Evolutionary conservation across 2,888 invertebrate genomes (phyloP), one percentile per base, ranked within the genome.

Genomic region (Amiota communis): DNA sequence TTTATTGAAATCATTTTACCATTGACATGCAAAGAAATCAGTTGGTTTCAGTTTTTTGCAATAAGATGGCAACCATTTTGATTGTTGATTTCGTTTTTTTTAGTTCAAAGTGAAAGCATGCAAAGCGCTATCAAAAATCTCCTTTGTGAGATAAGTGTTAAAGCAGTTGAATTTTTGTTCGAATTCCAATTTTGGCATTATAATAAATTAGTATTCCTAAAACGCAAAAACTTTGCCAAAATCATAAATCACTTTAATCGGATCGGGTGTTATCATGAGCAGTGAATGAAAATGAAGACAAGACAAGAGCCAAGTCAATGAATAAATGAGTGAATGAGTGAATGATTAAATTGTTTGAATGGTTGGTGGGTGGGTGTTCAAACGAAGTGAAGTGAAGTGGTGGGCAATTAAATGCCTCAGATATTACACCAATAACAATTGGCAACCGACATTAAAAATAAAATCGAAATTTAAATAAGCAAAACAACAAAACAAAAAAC

Each of bases 181-280:
- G 36, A 36, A 36, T 36, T 36, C 36, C 36, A 36, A 36, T 4
- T 36, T 36, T 36, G 6, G 36, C 3, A 36, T 36, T 36, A 36
- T 36, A 36, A 36, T 20, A 20, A 74, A 76, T 72, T 70, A 72
- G 80, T 78, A 80, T 75, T 56, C 76, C 75, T 78, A 75, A 73
- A 75, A 51, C 76, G 77, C 76, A 82, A 80, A 84, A 82, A 81
- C 74, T 76, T 75, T 74, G 53, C 53, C 74, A 72, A 76, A 72
- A 79, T 77, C 81, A 74, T 83, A 84, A 84, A 83, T 83, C 83
- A 83, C 77, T 59, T 79, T 77, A 74, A 77, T 77, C 59, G 81
- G 76, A 74, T 72, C 74, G 69, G 69, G 1, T 23, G 23, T 20
- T 15, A 59, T 36, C 36, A 36, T 36, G 36, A 36, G 36, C 36